Evolutionary conservation across 1,140 invertebrate species (phyloP), one percentile per base, ranked within the genome.

Genomic region (Drosophila ogumai): DNA sequence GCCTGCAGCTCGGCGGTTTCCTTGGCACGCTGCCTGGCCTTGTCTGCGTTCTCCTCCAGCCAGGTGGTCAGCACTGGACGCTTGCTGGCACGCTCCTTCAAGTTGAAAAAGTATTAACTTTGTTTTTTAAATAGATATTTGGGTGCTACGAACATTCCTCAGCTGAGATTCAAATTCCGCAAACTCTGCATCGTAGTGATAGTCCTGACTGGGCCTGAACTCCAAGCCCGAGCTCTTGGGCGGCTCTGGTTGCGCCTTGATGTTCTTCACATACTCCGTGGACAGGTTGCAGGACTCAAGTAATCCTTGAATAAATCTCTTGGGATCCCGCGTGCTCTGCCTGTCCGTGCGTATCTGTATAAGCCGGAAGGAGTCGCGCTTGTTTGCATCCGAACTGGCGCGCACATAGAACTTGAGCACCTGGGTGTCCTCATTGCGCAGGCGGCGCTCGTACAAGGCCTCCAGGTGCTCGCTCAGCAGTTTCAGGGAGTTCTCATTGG

Each of bases 401-500:
- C 95, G 93, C 63, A 96, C 93, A 93, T 97, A 98, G 93, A 98
- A 98, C 61, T 95, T 94, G 46, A 98, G 92, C 34, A 79, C 75
- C 56, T 84, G 79, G 5, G 93, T 43, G 32, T 87, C 82, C 94
- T 28, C 95, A 93, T 58, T 94, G 85, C 57, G 94, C 91, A 61
- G 94, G 93, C 91, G 94, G 93, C 80, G 94, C 94, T 85, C 95
- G 94, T 90, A 96, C 95, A 69, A 97, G 92, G 63, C 94, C 92
- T 98, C 96, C 74, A 99, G 92, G 82, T 97, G 95, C 43, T 96
- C 96, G 93, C 97, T 98, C 41, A 99, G 93, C 72, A 96, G 94
- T 93, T 98, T 98, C 65, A 99, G 92, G 3, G 97, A 98, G 90
- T 97, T 95, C 93, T 99, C 98, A 94, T 99, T 99, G 3, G 97